phyloP scores from a whole-genome alignment of 2,888 invertebrate species.

The Candidula unifasciata region DNA sequence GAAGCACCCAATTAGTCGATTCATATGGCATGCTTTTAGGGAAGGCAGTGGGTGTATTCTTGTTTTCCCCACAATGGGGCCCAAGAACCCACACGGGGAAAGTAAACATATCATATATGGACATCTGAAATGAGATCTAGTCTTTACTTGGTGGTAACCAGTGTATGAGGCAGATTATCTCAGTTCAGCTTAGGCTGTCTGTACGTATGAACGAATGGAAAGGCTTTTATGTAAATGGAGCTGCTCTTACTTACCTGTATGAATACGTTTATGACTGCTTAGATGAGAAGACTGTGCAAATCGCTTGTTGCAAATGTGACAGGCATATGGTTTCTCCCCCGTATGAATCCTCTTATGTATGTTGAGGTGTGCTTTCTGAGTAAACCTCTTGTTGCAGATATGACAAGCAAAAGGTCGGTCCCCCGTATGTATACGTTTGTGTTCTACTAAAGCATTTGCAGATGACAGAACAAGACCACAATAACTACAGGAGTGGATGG shows the following conservation, averaged over 20 bases:
- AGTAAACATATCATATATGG: too few relatives aligned
- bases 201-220: too few relatives aligned
- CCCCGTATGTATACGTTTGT: constrained; percentile 53
- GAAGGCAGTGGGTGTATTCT: too few relatives aligned
- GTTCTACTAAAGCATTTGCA: constrained; percentile 52
- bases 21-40: too few relatives aligned
- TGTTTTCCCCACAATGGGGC: too few relatives aligned
- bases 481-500: constrained; percentile 52
- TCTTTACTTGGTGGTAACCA: too few relatives aligned
- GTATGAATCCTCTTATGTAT: constrained; percentile 55
- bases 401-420: constrained; percentile 54
- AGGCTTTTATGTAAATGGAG: too few relatives aligned
- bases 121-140: too few relatives aligned
- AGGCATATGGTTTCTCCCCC: constrained; percentile 64
- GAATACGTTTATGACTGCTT: constrained; percentile 64
- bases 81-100: too few relatives aligned
- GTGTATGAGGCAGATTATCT: too few relatives aligned
- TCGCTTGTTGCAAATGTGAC: constrained; percentile 64
- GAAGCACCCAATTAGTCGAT: too few relatives aligned
- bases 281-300: constrained; percentile 66
- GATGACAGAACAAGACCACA: constrained; percentile 51
- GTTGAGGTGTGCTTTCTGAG: constrained; percentile 56
- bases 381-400: constrained; percentile 55
- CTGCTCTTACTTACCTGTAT: constrained; percentile 51
- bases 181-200: too few relatives aligned